Percentiles rank a stretch among this genome's conserved stretches.
Evolutionary conservation across 2,797 vertebrate species (phyloP).

Genomic region (Pipistrellus nathusii): DNA sequence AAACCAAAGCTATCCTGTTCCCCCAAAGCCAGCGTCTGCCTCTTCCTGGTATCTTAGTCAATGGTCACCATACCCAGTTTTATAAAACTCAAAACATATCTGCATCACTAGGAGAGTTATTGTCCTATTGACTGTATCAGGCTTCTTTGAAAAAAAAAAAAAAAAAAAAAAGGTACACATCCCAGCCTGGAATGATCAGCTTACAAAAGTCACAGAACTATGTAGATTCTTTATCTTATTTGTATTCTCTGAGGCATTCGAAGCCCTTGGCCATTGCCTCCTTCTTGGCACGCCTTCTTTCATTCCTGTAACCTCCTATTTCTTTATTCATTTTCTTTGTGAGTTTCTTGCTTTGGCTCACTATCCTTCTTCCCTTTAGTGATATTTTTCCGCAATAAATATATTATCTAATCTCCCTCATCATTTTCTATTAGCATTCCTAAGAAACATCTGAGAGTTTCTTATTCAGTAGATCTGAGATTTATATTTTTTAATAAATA

Average conservation of each 20-base stretch:
- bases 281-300: neutral
- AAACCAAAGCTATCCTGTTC: neutral
- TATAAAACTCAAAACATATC: neutral
- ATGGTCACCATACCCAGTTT: neutral
- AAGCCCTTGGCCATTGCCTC: neutral
- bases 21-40: neutral
- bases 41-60: neutral
- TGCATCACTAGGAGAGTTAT: neutral
- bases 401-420: neutral
- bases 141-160: neutral
- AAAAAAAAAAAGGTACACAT: conserved; percentile 1
- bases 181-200: neutral
- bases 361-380: neutral
- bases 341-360: neutral
- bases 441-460: neutral
- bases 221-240: neutral
- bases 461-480: neutral
- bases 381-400: neutral
- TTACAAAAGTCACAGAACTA: neutral
- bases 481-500: conserved; percentile 26
- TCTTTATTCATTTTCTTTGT: neutral
- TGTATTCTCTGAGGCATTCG: neutral
- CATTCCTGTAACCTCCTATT: neutral
- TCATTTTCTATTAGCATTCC: neutral
- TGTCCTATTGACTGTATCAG: neutral